Evolutionary conservation across 2,797 vertebrate genomes (phyloP).

Genomic region (Acrossocheilus wenchowensis): DNA sequence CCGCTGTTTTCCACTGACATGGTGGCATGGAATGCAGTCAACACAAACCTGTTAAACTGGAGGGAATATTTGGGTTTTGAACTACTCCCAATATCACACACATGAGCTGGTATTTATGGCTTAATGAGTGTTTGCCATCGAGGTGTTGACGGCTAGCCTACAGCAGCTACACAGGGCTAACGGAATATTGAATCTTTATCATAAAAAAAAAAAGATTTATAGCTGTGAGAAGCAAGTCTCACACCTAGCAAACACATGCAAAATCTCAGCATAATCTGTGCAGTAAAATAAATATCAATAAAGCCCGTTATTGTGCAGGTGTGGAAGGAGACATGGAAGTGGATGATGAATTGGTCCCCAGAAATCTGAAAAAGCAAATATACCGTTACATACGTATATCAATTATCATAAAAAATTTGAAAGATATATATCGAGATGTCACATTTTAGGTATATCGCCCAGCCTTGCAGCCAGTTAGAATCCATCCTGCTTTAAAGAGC

Average conservation of each 20-base stretch:
- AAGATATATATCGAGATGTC: too few species aligned
- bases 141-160: neutral
- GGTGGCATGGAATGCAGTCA: conserved; percentile 54
- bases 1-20: conserved; percentile 53
- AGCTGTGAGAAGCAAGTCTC: neutral
- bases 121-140: conserved; percentile 5
- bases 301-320: neutral
- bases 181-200: neutral
- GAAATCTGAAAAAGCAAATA: too few species aligned
- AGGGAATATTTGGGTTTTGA: conserved; percentile 44
- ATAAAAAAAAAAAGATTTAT: neutral
- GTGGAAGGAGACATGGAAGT: too few species aligned
- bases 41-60: conserved; percentile 52
- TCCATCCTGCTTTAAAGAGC: neutral
- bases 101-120: conserved; percentile 28
- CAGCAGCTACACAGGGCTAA: conserved; percentile 11
- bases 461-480: neutral
- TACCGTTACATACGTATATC: too few species aligned
- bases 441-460: too few species aligned
- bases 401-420: too few species aligned
- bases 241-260: neutral
- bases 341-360: too few species aligned
- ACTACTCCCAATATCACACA: conserved; percentile 37
- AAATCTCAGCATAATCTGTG: neutral
- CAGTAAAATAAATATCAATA: neutral